Conservation (phyloP, 2,888 invertebrate species). For the Galeopsomyia nigrocyanea region DNA sequence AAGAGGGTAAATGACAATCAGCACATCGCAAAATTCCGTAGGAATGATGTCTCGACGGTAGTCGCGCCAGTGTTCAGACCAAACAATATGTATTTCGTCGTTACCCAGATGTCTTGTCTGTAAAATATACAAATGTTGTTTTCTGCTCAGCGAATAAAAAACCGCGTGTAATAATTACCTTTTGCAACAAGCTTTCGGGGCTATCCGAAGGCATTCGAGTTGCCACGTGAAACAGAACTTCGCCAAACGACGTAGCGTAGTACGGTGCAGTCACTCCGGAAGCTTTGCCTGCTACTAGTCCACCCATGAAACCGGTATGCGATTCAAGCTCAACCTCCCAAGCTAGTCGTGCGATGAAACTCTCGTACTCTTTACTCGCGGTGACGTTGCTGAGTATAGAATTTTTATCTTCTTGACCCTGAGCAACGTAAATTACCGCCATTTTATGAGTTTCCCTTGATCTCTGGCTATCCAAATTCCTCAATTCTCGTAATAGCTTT, state of each 20-base stretch:
- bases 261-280: conserved; percentile 96
- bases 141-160: conserved; percentile 5
- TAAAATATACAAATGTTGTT: conserved; percentile 53
- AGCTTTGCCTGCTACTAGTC: conserved; percentile 89
- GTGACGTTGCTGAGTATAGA: conserved; percentile 92
- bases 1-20: conserved; percentile 96
- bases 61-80: conserved; percentile 97
- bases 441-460: conserved; percentile 96
- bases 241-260: conserved; percentile 91
- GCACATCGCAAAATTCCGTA: conserved; percentile 98
- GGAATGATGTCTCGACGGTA: conserved; percentile 97
- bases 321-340: conserved; percentile 92
- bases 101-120: conserved; percentile 96
- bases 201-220: conserved; percentile 95
- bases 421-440: conserved; percentile 98
- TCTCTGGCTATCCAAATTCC: conserved; percentile 92
- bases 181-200: conserved; percentile 88
- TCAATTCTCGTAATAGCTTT: conserved; percentile 88
- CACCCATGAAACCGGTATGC: conserved; percentile 96
- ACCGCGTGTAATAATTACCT: conserved; percentile 71
- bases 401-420: conserved; percentile 96
- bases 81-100: conserved; percentile 98
- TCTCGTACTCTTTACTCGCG: conserved; percentile 95
- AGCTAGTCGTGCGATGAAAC: conserved; percentile 80
- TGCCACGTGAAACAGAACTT: conserved; percentile 97